Evolutionary conservation across 2,797 vertebrate genomes (phyloP).

Genomic region (Phrynocephalus vlangalii): DNA sequence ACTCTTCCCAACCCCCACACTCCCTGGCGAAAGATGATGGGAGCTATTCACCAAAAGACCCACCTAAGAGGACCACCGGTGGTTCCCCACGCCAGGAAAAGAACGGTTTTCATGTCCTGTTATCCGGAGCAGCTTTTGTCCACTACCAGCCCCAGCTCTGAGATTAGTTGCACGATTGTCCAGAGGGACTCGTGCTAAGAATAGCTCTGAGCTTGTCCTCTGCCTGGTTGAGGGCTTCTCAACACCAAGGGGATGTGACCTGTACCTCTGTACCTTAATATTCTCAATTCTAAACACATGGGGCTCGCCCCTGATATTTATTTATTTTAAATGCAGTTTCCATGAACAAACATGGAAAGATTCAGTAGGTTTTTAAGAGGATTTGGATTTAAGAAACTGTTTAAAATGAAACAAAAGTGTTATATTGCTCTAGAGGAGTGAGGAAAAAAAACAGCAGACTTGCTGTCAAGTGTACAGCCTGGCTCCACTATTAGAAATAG

Average conservation of each 20-base stretch:
- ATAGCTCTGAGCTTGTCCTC: not conserved
- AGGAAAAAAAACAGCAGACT: conserved; percentile 46
- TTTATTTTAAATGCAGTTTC: not conserved
- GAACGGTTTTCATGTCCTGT: too few relatives aligned
- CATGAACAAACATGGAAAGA: not conserved
- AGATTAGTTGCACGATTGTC: not conserved
- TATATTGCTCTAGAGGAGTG: conserved; percentile 21
- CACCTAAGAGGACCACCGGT: too few relatives aligned
- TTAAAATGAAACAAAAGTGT: not conserved
- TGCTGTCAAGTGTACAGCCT: conserved; percentile 27
- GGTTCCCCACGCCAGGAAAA: too few relatives aligned
- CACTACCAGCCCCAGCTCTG: too few relatives aligned
- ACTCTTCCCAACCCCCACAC: conserved; percentile 14
- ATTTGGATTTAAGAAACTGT: not conserved
- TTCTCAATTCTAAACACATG: conserved; percentile 50
- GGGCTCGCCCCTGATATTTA: conserved; percentile 47
- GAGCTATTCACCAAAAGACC: too few relatives aligned
- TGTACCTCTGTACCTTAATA: not conserved
- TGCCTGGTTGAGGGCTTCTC: not conserved
- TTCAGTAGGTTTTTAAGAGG: not conserved
- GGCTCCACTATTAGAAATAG: not conserved
- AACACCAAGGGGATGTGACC: not conserved
- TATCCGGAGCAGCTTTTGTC: too few relatives aligned
- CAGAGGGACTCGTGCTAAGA: not conserved
- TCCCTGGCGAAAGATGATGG: conserved; percentile 54